A percentile compares a stretch with the other conserved stretches of the same genome.
Evolutionary conservation across 1,140 invertebrate genomes (phyloP).

Genomic region (Drosophila tristis): DNA sequence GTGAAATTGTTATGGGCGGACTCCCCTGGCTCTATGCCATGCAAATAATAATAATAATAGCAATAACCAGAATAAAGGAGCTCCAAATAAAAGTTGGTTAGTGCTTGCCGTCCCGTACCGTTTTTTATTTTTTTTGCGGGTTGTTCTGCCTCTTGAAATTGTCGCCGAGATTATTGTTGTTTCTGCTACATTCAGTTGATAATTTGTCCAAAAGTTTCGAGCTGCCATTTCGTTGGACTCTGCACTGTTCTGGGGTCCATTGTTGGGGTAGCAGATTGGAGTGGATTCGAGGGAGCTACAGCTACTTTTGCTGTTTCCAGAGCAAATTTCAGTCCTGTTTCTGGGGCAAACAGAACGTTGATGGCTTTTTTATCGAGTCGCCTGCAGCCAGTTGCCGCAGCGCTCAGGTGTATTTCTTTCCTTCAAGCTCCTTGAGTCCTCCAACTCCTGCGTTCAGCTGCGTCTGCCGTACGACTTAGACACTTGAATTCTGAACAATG

Average conservation of each 20-base stretch:
- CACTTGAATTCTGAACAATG: conserved; percentile 40
- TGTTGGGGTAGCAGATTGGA: too few relatives aligned
- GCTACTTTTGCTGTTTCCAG: conserved; percentile 26
- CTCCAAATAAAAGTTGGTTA: conserved; percentile 55
- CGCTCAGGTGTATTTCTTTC: conserved; percentile 50
- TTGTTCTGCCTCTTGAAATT: conserved; percentile 49
- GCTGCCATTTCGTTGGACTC: conserved; percentile 46
- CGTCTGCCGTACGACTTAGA: conserved; percentile 25
- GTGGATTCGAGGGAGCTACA: not conserved
- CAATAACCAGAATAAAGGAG: conserved; percentile 66
- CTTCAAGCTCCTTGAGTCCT: conserved; percentile 45
- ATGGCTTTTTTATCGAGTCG: conserved; percentile 71
- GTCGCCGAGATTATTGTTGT: conserved; percentile 73
- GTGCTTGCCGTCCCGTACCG: conserved; percentile 42
- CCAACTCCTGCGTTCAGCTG: not conserved
- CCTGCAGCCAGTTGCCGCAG: conserved; percentile 45
- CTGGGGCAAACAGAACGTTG: conserved; percentile 61
- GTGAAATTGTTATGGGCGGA: conserved; percentile 62
- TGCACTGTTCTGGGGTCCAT: not conserved
- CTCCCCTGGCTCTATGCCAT: conserved; percentile 15
- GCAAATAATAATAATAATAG: conserved; percentile 76
- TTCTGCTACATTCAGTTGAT: conserved; percentile 64
- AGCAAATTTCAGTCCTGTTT: conserved; percentile 54
- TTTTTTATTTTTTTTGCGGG: conserved; percentile 25
- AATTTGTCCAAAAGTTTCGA: conserved; percentile 72